Conservation (phyloP, 1,140 invertebrate species). For the Drosophila sturtevanti region DNA sequence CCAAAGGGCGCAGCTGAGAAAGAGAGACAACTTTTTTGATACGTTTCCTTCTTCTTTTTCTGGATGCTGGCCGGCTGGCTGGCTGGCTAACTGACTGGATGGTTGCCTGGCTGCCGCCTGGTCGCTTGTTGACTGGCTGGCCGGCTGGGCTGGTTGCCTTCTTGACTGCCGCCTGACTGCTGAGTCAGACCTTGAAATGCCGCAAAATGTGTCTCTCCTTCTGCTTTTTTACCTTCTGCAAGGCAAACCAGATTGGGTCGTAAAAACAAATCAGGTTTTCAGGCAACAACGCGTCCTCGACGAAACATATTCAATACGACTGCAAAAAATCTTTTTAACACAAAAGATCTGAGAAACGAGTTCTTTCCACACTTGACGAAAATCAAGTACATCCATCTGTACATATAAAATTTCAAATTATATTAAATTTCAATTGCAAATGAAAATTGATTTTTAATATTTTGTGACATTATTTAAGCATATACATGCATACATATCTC, state of each 20-base stretch:
- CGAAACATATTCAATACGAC: slow-evolving; percentile 65
- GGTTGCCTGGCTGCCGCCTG: not conserved
- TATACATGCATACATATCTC: no score
- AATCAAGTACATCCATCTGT: not conserved
- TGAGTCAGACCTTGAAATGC: slow-evolving; percentile 80
- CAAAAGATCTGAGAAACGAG: slow-evolving; percentile 41
- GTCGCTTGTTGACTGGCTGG: slow-evolving; percentile 40
- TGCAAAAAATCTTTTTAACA: slow-evolving; percentile 11
- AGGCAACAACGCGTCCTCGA: slow-evolving; percentile 68
- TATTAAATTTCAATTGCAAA: no score
- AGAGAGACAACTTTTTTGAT: slow-evolving; percentile 27
- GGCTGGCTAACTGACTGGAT: not conserved
- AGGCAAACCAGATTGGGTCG: slow-evolving; percentile 74
- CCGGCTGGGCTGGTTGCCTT: not conserved
- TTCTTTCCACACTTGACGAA: slow-evolving; percentile 29
- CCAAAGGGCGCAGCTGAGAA: slow-evolving; percentile 62
- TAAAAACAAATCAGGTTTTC: slow-evolving; percentile 62
- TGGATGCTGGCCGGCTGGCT: not conserved
- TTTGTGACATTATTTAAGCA: no score
- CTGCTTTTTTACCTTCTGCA: slow-evolving; percentile 26
- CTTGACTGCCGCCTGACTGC: slow-evolving; percentile 25
- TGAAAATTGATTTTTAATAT: no score
- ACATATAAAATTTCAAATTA: no score
- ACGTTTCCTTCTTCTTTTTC: slow-evolving; percentile 11
- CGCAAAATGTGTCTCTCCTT: slow-evolving; percentile 58